A percentile compares a stretch with the other conserved stretches of the same genome.
These are phyloP conservation scores for Trogon melanurus DNA, from an alignment of 2,113 vertebrate species.

Conservation along the genomic window DNA sequence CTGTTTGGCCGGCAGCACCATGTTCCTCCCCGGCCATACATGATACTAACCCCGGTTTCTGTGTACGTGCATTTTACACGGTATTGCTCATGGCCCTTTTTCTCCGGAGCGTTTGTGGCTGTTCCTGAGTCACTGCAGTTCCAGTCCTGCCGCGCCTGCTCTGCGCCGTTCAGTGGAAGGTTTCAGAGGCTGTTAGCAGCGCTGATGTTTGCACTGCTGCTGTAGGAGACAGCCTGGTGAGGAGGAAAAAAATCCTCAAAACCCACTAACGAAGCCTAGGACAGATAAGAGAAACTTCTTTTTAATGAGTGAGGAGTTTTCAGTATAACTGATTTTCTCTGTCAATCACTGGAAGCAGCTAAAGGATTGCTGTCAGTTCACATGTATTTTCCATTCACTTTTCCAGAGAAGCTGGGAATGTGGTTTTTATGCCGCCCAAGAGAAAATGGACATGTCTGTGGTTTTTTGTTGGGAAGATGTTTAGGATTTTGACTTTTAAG, in stretches of 20 bases:
- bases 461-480: not conserved
- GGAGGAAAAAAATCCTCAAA: not conserved
- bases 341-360: not conserved
- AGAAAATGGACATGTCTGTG: not conserved
- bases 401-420: not conserved
- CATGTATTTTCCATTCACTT: not conserved
- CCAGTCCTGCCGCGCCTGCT: not conserved
- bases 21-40: not conserved
- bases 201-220: not conserved
- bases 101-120: not conserved
- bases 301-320: not conserved
- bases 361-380: not conserved
- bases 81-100: not conserved
- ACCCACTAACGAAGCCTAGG: not conserved
- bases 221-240: not conserved
- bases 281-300: not conserved
- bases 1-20: not conserved
- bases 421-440: not conserved
- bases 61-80: not conserved
- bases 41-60: not conserved
- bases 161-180: not conserved
- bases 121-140: conserved; percentile 1
- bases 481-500: not conserved
- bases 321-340: not conserved
- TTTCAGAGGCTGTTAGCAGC: not conserved